phyloP scores from a whole-genome alignment of 2,113 vertebrate genomes.

The Xyliphius kryptos region DNA sequence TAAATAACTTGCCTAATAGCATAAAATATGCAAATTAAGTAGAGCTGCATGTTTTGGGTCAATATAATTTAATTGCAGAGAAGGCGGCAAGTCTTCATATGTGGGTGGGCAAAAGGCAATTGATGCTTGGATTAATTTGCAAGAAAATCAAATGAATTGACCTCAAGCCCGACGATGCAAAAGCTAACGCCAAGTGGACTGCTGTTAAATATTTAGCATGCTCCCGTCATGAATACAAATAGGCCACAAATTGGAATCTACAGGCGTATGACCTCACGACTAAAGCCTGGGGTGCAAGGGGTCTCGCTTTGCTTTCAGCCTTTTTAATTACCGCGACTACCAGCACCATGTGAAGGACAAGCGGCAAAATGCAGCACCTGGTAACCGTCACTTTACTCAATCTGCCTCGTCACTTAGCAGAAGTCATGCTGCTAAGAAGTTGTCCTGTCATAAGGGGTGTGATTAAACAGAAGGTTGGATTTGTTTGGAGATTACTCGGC shows the following conservation, averaged over 20 bases:
- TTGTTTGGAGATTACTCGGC: no score
- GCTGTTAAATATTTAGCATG: constrained; percentile 95
- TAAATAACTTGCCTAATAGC: no score
- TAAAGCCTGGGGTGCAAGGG: constrained; percentile 75
- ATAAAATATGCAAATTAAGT: no score
- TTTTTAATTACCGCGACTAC: constrained; percentile 89
- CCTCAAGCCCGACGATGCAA: constrained; percentile 85
- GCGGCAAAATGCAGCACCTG: constrained; percentile 61
- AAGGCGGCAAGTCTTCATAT: constrained; percentile 57
- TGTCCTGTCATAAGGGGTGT: no score
- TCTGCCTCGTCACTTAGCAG: no score
- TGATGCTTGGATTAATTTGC: constrained; percentile 89
- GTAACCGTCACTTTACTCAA: no score
- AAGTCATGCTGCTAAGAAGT: no score
- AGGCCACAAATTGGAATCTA: constrained; percentile 95
- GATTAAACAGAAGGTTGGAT: no score
- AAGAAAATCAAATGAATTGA: constrained; percentile 93
- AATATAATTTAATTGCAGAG: no score
- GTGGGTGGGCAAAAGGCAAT: constrained; percentile 65
- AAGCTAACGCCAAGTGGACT: constrained; percentile 82
- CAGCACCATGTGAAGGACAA: constrained; percentile 80
- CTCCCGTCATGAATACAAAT: constrained; percentile 98
- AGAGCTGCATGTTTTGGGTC: no score
- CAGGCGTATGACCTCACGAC: constrained; percentile 91
- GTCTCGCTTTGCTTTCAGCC: constrained; percentile 75